Evolutionary conservation across 2,888 invertebrate species (phyloP), one percentile per base, ranked within the genome.

Genomic region (Morinoia aosen): DNA sequence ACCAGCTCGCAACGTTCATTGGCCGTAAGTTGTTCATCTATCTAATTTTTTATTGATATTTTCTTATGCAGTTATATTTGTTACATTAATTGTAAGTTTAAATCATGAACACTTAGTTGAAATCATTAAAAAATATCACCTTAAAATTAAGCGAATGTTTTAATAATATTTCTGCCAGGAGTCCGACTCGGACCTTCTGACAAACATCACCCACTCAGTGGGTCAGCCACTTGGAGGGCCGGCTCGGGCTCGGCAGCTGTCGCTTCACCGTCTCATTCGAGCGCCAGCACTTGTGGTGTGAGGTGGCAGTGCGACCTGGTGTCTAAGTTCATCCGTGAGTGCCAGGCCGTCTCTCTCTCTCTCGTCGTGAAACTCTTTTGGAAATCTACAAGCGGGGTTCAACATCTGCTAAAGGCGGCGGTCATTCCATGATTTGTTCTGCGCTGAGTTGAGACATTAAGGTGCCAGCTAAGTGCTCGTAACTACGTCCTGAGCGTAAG

Each of bases 171-270:
- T 19, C 64, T 19, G 11, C 7, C 5, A 64, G 25, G 12, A 7
- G 64, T 11, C 64, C 12, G 5, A 64, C 64, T 64, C 64, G 64
- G 64, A 64, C 64, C 25, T 64, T 16, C 64, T 25, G 64, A 64
- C 25, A 19, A 7, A 64, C 12, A 64, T 12, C 64, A 64, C 64
- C 19, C 64, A 12, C 64, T 64, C 14, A 19, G 64, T 64, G 64
- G 64, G 90, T 40, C 90, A 90, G 90, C 90, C 90, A 90, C 90
- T 90, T 39, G 90, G 90, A 90, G 40, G 90, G 90, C 40, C 90
- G 90, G 90, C 12, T 48, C 90, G 90, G 40, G 40, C 48, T 48
- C 39, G 90, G 39, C 90, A 40, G 40, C 40, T 39, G 40, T 8
- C 40, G 12, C 40, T 40, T 40, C 39, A 39, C 39, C 4, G 90